Evolutionary conservation across 2,797 vertebrate species (phyloP).

Genomic region (Alca torda): DNA sequence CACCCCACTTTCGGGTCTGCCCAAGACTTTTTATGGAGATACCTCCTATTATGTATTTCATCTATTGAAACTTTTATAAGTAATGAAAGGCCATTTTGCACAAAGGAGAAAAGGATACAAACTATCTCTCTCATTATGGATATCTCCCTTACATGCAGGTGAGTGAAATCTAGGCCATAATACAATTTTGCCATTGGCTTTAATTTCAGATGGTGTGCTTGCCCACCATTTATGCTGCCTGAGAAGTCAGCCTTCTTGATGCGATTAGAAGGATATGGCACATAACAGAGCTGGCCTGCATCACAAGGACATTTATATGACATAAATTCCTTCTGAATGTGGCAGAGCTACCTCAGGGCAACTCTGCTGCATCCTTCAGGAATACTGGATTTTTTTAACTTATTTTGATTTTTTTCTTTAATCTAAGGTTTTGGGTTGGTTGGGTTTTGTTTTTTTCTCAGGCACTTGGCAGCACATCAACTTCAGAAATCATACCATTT

Average conservation of each 20-base stretch:
- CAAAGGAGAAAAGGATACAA: not conserved
- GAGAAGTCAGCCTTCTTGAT: not conserved
- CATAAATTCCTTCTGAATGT: not conserved
- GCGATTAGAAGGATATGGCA: not conserved
- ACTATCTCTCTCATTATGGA: too few relatives aligned
- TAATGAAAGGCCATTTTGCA: not conserved
- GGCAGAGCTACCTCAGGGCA: not conserved
- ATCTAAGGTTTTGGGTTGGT: not conserved
- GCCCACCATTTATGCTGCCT: not conserved
- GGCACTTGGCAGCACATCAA: not conserved
- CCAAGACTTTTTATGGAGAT: not conserved
- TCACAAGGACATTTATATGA: not conserved
- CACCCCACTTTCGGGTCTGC: fast-evolving
- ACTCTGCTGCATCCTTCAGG: not conserved
- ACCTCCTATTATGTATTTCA: fast-evolving
- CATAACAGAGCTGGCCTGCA: not conserved
- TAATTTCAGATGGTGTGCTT: not conserved
- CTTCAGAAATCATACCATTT: not conserved
- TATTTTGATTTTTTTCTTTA: not conserved
- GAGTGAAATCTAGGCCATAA: not conserved
- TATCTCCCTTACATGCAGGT: not conserved
- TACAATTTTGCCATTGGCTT: not conserved
- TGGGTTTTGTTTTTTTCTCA: not conserved
- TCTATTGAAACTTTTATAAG: not conserved
- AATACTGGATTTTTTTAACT: not conserved